Evolutionary conservation across 2,797 vertebrate species (phyloP), one percentile per base, ranked within the genome.

Genomic region (Coilia nasus): DNA sequence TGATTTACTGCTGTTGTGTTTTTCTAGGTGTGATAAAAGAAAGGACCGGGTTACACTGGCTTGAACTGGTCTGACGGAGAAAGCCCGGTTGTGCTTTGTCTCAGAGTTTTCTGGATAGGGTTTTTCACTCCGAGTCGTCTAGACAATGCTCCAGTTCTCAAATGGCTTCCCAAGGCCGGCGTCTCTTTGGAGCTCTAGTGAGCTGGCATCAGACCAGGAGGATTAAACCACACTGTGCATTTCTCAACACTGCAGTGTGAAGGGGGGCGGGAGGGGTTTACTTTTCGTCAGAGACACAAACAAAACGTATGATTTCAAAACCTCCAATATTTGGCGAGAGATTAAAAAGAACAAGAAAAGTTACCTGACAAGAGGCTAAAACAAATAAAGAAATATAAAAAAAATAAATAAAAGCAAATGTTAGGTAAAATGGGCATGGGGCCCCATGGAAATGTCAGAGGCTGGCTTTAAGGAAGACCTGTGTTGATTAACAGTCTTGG

Each of bases 401-500:
- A 86, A 90, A 92, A 90, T 89, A 82, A 57, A 85, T 90, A 93
- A 92, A 85, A 71, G 14, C 7, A 78, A 44, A 78, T 10, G 17
- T 17, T 21, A 78, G 17, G 7, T 41, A 78, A 35, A 71, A 78
- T 14, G 28, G 67, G 25, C 23, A 9, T 6, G 71, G 78, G 88
- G 90, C 92, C 91, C 93, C 91, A 92, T 91, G 91, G 88, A 87
- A 89, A 91, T 90, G 89, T 92, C 90, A 92, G 92, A 90, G 92
- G 91, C 87, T 93, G 91, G 89, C 92, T 91, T 91, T 90, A 90
- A 89, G 91, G 90, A 92, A 91, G 90, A 90, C 89, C 90, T 93
- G 89, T 92, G 92, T 93, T 94, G 94, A 94, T 95, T 95, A 95
- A 95, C 94, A 95, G 93, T 94, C 93, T 93, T 92, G 93, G 92